A percentile compares a stretch with the other conserved stretches of the same genome.
Conservation (phyloP, 2,888 invertebrate genomes). For the Mechanitis messenoides region DNA sequence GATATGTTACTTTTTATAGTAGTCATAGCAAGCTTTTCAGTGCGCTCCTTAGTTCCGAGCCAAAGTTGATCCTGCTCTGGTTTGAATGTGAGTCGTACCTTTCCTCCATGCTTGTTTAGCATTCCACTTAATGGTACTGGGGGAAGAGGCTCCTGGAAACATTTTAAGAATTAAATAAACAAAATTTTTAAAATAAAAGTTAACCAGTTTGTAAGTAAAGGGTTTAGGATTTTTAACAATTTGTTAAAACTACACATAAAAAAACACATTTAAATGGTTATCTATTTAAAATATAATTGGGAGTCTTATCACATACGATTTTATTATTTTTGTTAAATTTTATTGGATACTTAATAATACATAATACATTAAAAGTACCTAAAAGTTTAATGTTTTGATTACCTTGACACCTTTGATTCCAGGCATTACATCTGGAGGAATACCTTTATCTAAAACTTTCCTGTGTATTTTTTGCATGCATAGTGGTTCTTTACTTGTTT, state of each 20-base stretch:
- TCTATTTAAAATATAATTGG: no score
- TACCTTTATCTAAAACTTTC: conserved; percentile 92
- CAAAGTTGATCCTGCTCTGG: conserved; percentile 92
- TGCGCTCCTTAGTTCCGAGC: conserved; percentile 94
- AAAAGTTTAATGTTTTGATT: conserved; percentile 19
- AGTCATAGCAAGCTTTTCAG: conserved; percentile 93
- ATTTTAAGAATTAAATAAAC: not conserved
- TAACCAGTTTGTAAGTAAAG: no score
- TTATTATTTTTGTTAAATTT: not conserved
- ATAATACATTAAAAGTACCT: not conserved
- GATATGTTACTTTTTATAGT: conserved; percentile 85
- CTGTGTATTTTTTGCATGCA: conserved; percentile 87
- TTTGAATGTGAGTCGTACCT: conserved; percentile 94
- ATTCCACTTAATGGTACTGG: conserved; percentile 89
- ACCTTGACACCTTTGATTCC: conserved; percentile 88
- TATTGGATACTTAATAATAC: no score
- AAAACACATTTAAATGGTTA: no score
- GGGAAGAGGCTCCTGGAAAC: conserved; percentile 84
- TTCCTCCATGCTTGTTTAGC: conserved; percentile 92
- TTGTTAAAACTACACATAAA: no score
- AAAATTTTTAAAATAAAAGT: no score
- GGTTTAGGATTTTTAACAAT: no score
- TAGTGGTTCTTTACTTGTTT: conserved; percentile 81
- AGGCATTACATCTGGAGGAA: conserved; percentile 92
- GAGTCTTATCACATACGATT: no score